Base-by-base conservation (phyloP, 2,888 invertebrate genomes). In the Lasioglossum calceatum region DNA sequence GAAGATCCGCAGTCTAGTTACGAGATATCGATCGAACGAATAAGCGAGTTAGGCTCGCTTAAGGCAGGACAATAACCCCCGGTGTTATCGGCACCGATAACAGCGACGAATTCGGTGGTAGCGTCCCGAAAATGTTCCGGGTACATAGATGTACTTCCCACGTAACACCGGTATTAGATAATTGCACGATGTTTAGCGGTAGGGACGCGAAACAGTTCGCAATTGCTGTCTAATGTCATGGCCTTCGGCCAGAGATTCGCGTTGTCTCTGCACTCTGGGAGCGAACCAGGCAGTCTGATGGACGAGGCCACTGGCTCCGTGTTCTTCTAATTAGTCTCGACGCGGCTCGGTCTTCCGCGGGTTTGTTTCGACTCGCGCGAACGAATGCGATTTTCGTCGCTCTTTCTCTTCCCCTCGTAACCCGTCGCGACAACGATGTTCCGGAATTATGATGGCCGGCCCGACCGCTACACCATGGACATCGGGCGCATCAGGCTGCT, bases 231-330 rank as follows among this genome's bases (percentile, higher is more conserved):
- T 81, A 92, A 92, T 93, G 92, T 92, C 93, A 93, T 94, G 94
- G 94, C 94, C 92, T 91, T 91, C 89, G 86, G 94, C 94, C 94
- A 94, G 93, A 84, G 88, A 89, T 84, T 89, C 84, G n/a, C 82
- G 83, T 76, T 77, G 81, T 73, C 82, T 71, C 79, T 64, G 76
- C 77, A 36, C 82, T 71, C 79, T 64, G 76, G 75, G 42, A 67
- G 58, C 58, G 32, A 47, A 83, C 47, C 76, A 61, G 75, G 82
- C 86, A 79, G 86, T 86, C 86, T 76, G 77, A 67, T 77, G 64
- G n/a, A 36, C 85, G 79, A 82, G 88, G 88, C 89, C 91, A 91
- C 90, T 92, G 92, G 93, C 79, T 91, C 92, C 88, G 88, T 87
- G 87, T 86, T 90, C 82, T 39, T 80, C 78, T 92, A 91, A 92